Conservation (phyloP, 2,797 vertebrate genomes). For the Enteromius thamalakanensis region DNA sequence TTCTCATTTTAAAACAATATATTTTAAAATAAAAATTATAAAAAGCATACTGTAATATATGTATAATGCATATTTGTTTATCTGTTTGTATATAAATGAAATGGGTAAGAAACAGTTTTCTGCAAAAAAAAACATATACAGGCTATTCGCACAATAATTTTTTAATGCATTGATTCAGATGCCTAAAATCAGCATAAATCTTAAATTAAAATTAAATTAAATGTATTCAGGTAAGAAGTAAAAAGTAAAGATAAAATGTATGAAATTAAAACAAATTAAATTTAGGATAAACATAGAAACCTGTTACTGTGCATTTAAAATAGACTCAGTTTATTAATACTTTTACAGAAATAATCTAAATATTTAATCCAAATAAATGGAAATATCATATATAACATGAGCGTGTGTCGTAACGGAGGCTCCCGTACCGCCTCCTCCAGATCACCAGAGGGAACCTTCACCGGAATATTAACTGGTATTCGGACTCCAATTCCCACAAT, state of each 20-base stretch:
- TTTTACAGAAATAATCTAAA: neutral
- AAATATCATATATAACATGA: too few relatives aligned
- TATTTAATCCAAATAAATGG: too few relatives aligned
- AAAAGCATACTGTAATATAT: neutral
- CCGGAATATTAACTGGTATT: too few relatives aligned
- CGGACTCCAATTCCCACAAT: too few relatives aligned
- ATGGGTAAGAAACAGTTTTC: neutral
- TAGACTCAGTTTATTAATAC: neutral
- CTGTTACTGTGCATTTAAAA: neutral
- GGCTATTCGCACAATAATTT: neutral
- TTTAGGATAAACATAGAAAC: neutral
- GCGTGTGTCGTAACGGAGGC: neutral
- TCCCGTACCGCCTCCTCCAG: too few relatives aligned
- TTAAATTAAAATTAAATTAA: neutral
- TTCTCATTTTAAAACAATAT: too few relatives aligned
- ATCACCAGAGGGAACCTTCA: too few relatives aligned
- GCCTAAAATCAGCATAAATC: neutral
- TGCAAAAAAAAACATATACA: neutral
- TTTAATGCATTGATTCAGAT: neutral
- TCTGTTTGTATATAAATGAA: neutral
- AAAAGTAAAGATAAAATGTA: neutral
- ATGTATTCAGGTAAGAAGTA: neutral
- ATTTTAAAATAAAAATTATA: neutral
- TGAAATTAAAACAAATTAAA: neutral
- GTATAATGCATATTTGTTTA: too few relatives aligned